Evolutionary conservation across 2,113 vertebrate genomes (phyloP), one percentile per base, ranked within the genome.

Genomic region (Pleuronectes platessa): DNA sequence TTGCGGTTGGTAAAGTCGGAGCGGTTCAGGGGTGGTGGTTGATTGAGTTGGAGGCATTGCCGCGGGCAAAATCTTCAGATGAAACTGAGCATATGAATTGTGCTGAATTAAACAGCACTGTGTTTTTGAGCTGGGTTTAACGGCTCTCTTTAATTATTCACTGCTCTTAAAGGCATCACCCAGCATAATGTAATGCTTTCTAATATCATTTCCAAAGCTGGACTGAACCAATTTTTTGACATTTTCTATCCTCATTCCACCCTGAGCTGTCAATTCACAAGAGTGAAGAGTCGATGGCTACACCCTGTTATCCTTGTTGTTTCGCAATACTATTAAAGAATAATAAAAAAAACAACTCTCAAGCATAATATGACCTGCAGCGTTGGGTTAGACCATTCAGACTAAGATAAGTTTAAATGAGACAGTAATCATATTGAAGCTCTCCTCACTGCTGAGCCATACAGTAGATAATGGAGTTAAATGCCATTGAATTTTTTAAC

Each of bases 11-110:
- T 69, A 45, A 70, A 81, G 82, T 64, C 76, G 81, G 84, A 42
- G 68, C 24, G 64, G 78, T 81, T 89, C 82, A 76, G 84, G 84
- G 72, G 82, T 78, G 73, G 88, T 63, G 91, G 78, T 81, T 83
- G 86, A 87, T 72, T 86, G 89, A 84, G 85, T 92, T 93, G 68
- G 83, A 88, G 92, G 88, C 87, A 79, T 80, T 27, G 90, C 93
- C 89, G 12, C 27, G 65, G 91, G 91, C 90, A 73, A 90, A 81
- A 89, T 90, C 78, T 86, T 88, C 85, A 78, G 86, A 91, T 93
- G 92, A 93, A 94, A 94, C 89, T 92, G 92, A 93, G 92, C 93
- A 90, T 89, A 86, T 93, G 89, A 93, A 94, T 79, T 67, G 84
- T 71, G 65, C 87, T 91, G 88, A 87, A 92, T 91, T 87, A 82